Percentiles rank a stretch among this genome's conserved stretches.
These are phyloP conservation scores for Pemphredon lugubris DNA, from an alignment of 2,888 invertebrate species.

Conservation along the genomic window DNA sequence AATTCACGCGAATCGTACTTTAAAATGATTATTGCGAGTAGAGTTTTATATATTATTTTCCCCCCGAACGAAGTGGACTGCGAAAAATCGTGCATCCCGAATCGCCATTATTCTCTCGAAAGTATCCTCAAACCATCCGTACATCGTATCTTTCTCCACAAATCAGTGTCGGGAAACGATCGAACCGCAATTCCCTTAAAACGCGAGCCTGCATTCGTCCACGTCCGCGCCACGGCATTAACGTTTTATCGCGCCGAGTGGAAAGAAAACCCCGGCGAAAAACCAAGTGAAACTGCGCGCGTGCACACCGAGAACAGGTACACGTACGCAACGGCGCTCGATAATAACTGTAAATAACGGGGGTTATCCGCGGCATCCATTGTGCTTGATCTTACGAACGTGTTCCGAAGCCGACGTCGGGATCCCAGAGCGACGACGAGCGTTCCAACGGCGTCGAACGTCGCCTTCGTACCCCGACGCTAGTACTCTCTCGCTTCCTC, in stretches of 20 bases:
- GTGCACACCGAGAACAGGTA: constrained; percentile 3
- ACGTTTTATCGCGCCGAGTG: not conserved
- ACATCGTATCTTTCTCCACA: too few relatives aligned
- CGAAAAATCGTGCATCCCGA: too few relatives aligned
- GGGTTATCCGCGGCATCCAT: constrained; percentile 46
- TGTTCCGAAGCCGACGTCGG: constrained; percentile 51
- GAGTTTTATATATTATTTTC: too few relatives aligned
- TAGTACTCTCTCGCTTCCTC: constrained; percentile 22
- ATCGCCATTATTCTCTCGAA: too few relatives aligned
- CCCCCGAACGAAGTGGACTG: too few relatives aligned
- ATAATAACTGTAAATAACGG: constrained; percentile 64
- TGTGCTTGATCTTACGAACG: constrained; percentile 64
- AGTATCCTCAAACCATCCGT: too few relatives aligned
- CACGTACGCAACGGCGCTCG: constrained; percentile 8
- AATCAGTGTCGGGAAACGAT: too few relatives aligned
- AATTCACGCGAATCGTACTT: too few relatives aligned
- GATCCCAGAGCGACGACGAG: constrained; percentile 16
- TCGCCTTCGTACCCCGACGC: not conserved
- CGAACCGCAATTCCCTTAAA: not conserved
- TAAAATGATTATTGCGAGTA: too few relatives aligned
- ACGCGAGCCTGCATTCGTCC: constrained; percentile 5
- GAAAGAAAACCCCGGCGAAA: not conserved
- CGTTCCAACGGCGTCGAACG: constrained; percentile 11
- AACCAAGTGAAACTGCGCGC: not conserved
- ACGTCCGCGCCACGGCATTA: constrained; percentile 11